These are phyloP conservation scores for Zoroaster sp. DNA, from an alignment of 53 echinoderm and acorn worm genomes.

Conservation along the genomic window DNA sequence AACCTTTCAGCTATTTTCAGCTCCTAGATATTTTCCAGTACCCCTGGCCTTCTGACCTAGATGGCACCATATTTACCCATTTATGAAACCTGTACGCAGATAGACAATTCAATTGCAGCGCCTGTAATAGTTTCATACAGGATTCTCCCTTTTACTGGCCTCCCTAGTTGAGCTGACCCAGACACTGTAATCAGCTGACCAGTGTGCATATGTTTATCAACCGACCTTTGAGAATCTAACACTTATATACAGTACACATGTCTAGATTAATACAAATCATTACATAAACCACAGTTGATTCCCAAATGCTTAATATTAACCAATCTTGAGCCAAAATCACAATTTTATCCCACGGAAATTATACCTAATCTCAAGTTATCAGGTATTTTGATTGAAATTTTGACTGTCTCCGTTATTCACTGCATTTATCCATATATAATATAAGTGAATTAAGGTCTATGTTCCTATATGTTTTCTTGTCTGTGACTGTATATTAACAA, in stretches of 20 bases:
- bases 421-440: conserved; percentile 19
- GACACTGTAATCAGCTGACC: conserved; percentile 46
- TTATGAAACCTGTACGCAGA: neutral
- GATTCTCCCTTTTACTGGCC: conserved; percentile 8
- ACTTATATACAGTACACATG: neutral
- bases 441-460: neutral
- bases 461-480: conserved; percentile 9
- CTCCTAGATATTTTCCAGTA: too few relatives aligned
- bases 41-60: neutral
- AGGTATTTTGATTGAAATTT: neutral
- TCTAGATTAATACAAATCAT: neutral
- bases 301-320: too few relatives aligned
- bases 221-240: conserved; percentile 34
- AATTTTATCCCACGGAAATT: too few relatives aligned
- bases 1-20: too few relatives aligned
- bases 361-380: too few relatives aligned
- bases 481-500: neutral
- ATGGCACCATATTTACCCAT: neutral
- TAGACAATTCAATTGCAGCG: neutral
- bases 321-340: too few relatives aligned
- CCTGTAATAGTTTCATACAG: neutral
- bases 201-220: conserved; percentile 26
- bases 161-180: neutral
- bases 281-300: neutral
- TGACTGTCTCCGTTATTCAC: neutral